Conservation (phyloP, 2,113 vertebrate species). For the Suricata suricatta region DNA sequence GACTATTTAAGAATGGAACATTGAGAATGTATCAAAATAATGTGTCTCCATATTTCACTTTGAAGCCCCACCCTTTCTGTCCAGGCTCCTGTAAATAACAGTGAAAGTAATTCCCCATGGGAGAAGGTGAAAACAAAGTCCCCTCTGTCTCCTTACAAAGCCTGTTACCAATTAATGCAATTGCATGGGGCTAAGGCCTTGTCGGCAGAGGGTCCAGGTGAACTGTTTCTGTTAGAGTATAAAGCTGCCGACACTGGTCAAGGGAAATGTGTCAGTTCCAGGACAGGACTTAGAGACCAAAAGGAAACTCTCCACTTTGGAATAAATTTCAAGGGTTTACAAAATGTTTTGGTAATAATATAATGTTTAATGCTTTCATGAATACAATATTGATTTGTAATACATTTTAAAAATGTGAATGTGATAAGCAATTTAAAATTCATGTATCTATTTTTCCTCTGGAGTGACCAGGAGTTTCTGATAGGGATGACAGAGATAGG, state of each 20-base stretch:
- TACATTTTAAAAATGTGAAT: slow-evolving; percentile 47
- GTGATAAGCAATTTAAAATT: slow-evolving; percentile 66
- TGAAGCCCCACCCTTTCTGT: not conserved
- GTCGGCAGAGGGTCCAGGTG: not conserved
- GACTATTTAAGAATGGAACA: not conserved
- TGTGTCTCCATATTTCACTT: slow-evolving; percentile 39
- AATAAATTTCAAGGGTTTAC: slow-evolving; percentile 53
- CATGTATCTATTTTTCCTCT: slow-evolving; percentile 57
- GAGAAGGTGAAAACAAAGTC: not conserved
- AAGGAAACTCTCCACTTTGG: slow-evolving; percentile 15
- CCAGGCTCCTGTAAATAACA: not conserved
- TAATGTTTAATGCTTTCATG: slow-evolving; percentile 70
- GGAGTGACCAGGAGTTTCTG: slow-evolving; percentile 38
- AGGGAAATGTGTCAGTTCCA: not conserved
- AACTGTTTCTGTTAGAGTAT: not conserved
- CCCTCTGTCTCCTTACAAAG: not conserved
- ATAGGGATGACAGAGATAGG: slow-evolving; percentile 16
- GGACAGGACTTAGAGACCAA: not conserved
- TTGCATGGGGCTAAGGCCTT: slow-evolving; percentile 13
- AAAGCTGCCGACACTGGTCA: not conserved
- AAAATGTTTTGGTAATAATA: slow-evolving; percentile 63
- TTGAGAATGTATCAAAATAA: slow-evolving; percentile 47
- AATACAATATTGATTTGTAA: slow-evolving; percentile 72
- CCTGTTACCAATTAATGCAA: not conserved
- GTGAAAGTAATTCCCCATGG: not conserved